These are phyloP conservation scores for Zeuzera pyrina DNA, from an alignment of 2,888 invertebrate genomes.

Conservation along the genomic window DNA sequence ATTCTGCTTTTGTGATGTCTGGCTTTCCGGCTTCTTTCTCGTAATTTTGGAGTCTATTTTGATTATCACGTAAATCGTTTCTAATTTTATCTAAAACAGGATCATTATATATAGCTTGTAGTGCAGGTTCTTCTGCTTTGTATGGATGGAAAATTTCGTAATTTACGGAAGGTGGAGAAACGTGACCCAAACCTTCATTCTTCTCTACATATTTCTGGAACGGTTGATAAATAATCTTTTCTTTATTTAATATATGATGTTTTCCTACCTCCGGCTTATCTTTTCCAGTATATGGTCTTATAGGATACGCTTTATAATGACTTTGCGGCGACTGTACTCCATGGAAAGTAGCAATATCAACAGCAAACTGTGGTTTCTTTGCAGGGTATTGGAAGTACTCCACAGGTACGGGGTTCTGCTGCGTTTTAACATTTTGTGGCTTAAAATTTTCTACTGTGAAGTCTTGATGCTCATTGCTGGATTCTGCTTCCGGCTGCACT, in stretches of 20 bases:
- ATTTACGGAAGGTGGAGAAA: slow-evolving; percentile 34
- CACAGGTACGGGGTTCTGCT: slow-evolving; percentile 28
- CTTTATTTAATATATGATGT: slow-evolving; percentile 38
- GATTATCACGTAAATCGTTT: slow-evolving; percentile 39
- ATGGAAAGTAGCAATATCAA: slow-evolving; percentile 50
- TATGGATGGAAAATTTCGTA: slow-evolving; percentile 63
- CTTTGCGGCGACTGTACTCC: slow-evolving; percentile 48
- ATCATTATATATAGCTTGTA: slow-evolving; percentile 48
- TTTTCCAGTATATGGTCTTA: slow-evolving; percentile 39
- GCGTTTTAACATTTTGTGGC: slow-evolving; percentile 12
- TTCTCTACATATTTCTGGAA: slow-evolving; percentile 39
- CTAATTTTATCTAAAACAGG: slow-evolving; percentile 47
- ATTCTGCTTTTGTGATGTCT: slow-evolving; percentile 43
- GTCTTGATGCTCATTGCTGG: slow-evolving; percentile 15
- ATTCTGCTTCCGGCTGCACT: slow-evolving; percentile 25
- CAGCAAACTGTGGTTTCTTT: slow-evolving; percentile 54
- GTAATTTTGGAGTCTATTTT: slow-evolving; percentile 41
- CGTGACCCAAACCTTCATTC: slow-evolving; percentile 23
- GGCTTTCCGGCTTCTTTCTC: slow-evolving; percentile 46
- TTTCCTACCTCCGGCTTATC: slow-evolving; percentile 40
- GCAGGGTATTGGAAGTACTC: slow-evolving; percentile 58
- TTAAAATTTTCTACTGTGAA: slow-evolving; percentile 26
- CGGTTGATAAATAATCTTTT: slow-evolving; percentile 29
- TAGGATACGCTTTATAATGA: slow-evolving; percentile 43
- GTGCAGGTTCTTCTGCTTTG: slow-evolving; percentile 46